Percentiles rank a stretch among this genome's conserved stretches.
phyloP scores from a whole-genome alignment of 2,888 invertebrate species.

The Cylindroiulus punctatus region DNA sequence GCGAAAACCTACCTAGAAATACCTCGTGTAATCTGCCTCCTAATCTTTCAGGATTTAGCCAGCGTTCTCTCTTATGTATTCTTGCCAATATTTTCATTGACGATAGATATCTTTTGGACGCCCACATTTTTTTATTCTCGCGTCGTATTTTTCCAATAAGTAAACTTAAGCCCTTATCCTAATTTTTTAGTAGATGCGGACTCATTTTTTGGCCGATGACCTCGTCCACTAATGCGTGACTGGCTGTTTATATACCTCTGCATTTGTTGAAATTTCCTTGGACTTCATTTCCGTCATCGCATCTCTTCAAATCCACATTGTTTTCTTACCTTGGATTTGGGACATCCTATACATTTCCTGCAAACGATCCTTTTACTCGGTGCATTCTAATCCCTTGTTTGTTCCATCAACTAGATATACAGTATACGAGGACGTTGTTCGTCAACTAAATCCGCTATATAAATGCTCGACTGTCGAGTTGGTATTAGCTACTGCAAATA shows the following conservation, averaged over 20 bases:
- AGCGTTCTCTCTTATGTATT: neutral
- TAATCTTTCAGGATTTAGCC: neutral
- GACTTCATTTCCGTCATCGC: neutral
- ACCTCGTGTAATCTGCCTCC: neutral
- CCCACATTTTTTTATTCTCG: neutral
- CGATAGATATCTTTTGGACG: neutral
- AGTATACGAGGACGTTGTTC: neutral
- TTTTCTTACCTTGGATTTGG: conserved; percentile 39
- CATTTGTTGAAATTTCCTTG: conserved; percentile 4
- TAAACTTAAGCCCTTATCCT: neutral
- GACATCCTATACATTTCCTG: conserved; percentile 16
- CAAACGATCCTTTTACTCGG: neutral
- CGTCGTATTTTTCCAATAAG: neutral
- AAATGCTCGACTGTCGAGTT: neutral
- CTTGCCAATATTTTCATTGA: neutral
- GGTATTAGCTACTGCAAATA: conserved; percentile 32
- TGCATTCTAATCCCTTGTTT: conserved; percentile 45
- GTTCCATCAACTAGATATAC: conserved; percentile 18
- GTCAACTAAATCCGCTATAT: conserved; percentile 16
- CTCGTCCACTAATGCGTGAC: neutral
- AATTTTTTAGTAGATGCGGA: neutral
- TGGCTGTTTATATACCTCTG: neutral
- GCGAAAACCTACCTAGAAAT: neutral
- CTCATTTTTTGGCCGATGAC: neutral
- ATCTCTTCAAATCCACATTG: neutral